A percentile compares a stretch with the other conserved stretches of the same genome.
Conservation (phyloP, 2,797 vertebrate species). For the Sebastes ruberrimus region DNA sequence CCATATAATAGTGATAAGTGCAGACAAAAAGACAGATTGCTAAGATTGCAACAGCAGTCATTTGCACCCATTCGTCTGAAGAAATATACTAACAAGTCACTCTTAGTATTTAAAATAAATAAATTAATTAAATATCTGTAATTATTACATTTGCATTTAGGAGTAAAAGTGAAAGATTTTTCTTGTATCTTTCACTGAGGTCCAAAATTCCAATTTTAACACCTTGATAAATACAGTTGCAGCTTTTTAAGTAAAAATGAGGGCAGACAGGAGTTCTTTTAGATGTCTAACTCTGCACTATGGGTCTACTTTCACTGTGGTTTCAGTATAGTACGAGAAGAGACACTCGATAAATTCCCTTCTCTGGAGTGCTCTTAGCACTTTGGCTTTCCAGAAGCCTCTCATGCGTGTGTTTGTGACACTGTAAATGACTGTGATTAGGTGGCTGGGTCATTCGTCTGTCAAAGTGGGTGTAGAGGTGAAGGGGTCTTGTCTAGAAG, state of each 20-base stretch:
- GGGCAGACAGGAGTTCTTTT: background rate
- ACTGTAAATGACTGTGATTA: background rate
- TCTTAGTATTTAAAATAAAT: background rate
- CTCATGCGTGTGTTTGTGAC: background rate
- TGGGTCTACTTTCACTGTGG: background rate
- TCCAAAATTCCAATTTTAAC: background rate
- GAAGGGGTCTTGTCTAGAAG: no score
- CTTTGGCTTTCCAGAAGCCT: background rate
- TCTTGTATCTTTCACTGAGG: no score
- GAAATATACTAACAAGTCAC: background rate
- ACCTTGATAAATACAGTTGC: background rate
- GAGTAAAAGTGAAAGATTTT: no score
- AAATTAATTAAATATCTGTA: no score
- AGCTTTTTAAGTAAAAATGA: background rate
- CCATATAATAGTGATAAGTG: background rate
- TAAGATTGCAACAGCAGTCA: background rate
- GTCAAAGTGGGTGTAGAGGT: background rate
- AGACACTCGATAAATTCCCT: background rate
- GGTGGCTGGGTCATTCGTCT: background rate
- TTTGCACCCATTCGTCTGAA: background rate
- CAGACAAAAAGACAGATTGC: background rate
- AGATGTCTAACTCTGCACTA: background rate
- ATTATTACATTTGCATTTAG: no score
- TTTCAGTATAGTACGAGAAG: background rate
- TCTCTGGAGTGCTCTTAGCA: background rate